Evolutionary conservation across 1,140 invertebrate species (phyloP).

Genomic region (Artemia franciscana): DNA sequence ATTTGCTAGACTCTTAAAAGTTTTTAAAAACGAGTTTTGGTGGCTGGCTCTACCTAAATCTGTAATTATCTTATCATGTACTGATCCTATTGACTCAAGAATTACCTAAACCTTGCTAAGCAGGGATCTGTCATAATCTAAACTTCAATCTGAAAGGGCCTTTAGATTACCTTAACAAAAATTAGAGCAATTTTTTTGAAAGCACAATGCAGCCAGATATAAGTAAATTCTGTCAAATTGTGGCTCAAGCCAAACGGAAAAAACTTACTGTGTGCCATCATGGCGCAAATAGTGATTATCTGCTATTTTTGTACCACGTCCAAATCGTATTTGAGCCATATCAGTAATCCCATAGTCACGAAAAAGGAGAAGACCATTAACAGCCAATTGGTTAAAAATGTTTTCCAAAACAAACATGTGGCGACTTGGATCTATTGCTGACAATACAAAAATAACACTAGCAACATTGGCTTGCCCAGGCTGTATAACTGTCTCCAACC

Average conservation of each 20-base stretch:
- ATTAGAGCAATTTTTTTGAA: no score
- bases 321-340: conserved; percentile 84
- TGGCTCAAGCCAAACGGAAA: conserved; percentile 6
- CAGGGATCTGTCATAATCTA: no score
- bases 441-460: conserved; percentile 54
- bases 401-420: conserved; percentile 42
- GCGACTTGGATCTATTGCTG: conserved; percentile 51
- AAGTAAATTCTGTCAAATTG: conserved; percentile 4
- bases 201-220: conserved; percentile 8
- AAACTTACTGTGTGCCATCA: conserved; percentile 50
- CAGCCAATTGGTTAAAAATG: conserved; percentile 40
- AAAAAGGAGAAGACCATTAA: conserved; percentile 64
- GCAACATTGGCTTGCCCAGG: conserved; percentile 33
- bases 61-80: no score
- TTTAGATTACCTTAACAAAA: no score
- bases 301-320: conserved; percentile 67
- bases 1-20: no score
- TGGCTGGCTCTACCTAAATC: no score
- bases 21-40: no score
- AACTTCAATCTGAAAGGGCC: no score
- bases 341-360: conserved; percentile 96
- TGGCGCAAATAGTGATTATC: conserved; percentile 92
- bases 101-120: no score
- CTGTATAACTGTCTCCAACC: neutral
- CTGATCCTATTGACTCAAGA: no score